phyloP scores from a whole-genome alignment of 2,797 vertebrate species.

The Caiman crocodilus region DNA sequence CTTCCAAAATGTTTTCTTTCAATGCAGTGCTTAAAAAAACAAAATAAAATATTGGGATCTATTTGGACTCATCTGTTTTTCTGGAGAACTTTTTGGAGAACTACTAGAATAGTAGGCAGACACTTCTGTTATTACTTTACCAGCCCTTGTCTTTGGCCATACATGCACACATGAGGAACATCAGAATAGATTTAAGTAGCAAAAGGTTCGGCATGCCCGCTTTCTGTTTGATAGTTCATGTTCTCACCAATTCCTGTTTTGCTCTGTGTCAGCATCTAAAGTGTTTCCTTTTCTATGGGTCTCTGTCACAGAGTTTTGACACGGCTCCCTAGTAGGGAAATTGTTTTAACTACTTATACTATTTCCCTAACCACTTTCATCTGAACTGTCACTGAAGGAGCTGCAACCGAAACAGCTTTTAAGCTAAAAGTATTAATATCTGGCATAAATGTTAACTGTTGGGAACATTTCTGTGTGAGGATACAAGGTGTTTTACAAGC shows the following conservation, averaged over 20 bases:
- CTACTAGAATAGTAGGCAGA: neutral
- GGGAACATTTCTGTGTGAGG: rapidly evolving
- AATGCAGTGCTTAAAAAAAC: neutral
- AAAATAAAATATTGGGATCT: neutral
- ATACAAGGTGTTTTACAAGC: neutral
- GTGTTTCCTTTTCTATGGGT: neutral
- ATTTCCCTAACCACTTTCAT: neutral
- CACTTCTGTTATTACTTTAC: neutral
- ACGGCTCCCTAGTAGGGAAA: neutral
- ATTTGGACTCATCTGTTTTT: neutral
- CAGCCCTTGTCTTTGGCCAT: neutral
- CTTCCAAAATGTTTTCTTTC: neutral
- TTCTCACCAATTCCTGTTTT: neutral
- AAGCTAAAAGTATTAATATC: neutral
- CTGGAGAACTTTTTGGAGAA: neutral
- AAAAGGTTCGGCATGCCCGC: neutral
- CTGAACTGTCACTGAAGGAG: neutral
- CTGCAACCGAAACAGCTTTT: neutral
- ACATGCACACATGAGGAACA: neutral
- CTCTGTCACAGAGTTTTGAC: neutral
- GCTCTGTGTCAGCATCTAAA: neutral
- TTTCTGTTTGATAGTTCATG: neutral
- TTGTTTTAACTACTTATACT: neutral
- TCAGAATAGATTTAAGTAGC: neutral
- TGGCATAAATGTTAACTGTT: too few species aligned